Percentiles rank a stretch among this genome's conserved stretches.
These are phyloP conservation scores for Lasioglossum oenotherae DNA, from an alignment of 2,888 invertebrate genomes.

Conservation along the genomic window DNA sequence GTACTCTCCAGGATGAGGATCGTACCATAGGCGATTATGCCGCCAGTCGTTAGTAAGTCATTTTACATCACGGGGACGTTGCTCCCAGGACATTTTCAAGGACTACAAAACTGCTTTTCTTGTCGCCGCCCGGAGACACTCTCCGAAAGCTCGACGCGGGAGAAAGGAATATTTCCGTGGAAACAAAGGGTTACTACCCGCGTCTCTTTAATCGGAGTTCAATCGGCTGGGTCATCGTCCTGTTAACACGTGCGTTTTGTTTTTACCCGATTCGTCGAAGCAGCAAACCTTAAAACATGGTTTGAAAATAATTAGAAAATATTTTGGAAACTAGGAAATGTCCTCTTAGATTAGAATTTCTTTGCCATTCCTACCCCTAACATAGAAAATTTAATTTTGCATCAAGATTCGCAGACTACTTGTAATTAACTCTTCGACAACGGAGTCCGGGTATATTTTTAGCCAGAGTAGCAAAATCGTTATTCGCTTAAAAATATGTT, in stretches of 20 bases:
- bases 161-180: constrained; percentile 9
- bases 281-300: background rate
- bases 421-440: too few species aligned
- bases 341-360: background rate
- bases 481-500: background rate
- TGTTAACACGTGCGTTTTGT: background rate
- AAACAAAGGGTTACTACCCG: constrained; percentile 47
- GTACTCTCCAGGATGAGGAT: constrained; percentile 52
- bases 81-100: constrained; percentile 37
- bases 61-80: constrained; percentile 59
- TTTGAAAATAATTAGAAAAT: background rate
- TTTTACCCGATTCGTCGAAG: background rate
- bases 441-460: too few species aligned
- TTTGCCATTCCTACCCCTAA: too few species aligned
- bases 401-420: too few species aligned
- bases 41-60: constrained; percentile 68
- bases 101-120: constrained; percentile 57
- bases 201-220: constrained; percentile 53
- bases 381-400: background rate
- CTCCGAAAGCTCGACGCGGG: background rate
- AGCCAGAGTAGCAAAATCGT: too few species aligned
- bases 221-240: background rate
- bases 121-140: background rate
- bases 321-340: background rate
- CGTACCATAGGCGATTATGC: constrained; percentile 62